Evolutionary conservation across 2,113 vertebrate genomes (phyloP).

Genomic region (Psilopsiagon aymara): DNA sequence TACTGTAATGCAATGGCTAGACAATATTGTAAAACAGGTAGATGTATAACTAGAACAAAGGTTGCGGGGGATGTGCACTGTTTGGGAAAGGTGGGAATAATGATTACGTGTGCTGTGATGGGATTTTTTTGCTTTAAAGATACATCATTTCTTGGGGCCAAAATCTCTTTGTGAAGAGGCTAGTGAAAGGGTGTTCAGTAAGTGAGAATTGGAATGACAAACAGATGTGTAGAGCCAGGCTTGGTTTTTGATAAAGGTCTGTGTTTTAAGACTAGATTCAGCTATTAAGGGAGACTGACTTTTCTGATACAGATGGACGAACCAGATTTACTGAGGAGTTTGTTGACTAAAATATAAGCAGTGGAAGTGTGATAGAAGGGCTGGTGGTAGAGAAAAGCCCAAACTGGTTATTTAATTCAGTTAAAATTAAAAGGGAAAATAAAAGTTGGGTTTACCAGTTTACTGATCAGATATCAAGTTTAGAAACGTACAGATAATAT

Average conservation of each 20-base stretch:
- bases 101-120: not conserved
- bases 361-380: not conserved
- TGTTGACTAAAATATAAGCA: not conserved
- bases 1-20: not conserved
- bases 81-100: not conserved
- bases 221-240: not conserved
- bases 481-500: not conserved
- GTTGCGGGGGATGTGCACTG: not conserved
- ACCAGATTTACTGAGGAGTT: not conserved
- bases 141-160: not conserved
- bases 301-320: not conserved
- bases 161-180: not conserved
- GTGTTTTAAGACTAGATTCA: not conserved
- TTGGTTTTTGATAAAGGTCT: not conserved
- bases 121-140: not conserved
- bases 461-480: not conserved
- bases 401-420: not conserved
- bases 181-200: not conserved
- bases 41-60: not conserved
- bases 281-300: not conserved
- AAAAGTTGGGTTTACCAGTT: not conserved
- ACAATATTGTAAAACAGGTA: not conserved
- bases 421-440: not conserved
- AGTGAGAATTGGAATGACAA: not conserved
- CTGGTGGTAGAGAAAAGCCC: not conserved